These are phyloP conservation scores for Heteromormyrus szaboi DNA, from an alignment of 2,797 vertebrate genomes.

Conservation along the genomic window DNA sequence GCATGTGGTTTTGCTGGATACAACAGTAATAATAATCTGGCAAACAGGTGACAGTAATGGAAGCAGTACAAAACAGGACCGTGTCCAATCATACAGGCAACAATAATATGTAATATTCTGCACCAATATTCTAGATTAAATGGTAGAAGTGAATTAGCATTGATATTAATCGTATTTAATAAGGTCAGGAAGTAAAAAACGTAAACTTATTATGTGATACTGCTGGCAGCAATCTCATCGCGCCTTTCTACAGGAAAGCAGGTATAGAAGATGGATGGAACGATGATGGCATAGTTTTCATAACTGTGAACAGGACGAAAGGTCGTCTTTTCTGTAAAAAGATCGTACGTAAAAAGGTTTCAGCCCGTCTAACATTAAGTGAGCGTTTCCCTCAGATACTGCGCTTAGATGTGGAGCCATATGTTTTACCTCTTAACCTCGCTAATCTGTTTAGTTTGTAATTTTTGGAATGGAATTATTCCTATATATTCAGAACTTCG, in stretches of 20 bases:
- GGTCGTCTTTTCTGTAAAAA: neutral
- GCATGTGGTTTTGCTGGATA: neutral
- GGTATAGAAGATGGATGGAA: neutral
- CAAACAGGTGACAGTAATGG: neutral
- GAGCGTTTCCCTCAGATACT: neutral
- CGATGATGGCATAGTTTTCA: neutral
- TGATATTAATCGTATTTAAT: neutral
- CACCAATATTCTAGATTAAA: neutral
- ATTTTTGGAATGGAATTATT: neutral
- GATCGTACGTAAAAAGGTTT: neutral
- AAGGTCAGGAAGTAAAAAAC: neutral
- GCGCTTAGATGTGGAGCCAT: neutral
- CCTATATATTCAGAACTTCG: neutral
- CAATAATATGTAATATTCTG: neutral
- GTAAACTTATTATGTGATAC: neutral
- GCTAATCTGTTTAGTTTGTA: neutral
- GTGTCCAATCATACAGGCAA: neutral
- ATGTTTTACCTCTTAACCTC: neutral
- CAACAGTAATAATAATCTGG: neutral
- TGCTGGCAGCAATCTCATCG: neutral
- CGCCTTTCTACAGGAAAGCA: neutral
- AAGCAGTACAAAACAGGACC: neutral
- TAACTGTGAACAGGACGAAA: neutral
- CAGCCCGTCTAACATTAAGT: neutral
- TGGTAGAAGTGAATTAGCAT: neutral